These are phyloP conservation scores for Diadromus collaris DNA, from an alignment of 2,888 invertebrate genomes.

Conservation along the genomic window DNA sequence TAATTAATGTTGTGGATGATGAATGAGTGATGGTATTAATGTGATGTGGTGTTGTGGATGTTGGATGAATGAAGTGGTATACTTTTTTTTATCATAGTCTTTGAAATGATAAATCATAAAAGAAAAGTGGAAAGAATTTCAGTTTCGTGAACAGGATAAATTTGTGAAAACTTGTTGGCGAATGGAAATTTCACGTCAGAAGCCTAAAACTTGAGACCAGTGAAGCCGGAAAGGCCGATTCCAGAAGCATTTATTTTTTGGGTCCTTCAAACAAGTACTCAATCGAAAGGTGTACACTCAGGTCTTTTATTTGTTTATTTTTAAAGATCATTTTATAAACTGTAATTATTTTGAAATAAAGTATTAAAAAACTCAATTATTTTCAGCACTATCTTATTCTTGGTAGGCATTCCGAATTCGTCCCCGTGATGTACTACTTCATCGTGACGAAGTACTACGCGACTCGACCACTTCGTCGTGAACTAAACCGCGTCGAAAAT, in stretches of 20 bases:
- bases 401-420: not conserved
- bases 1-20: no score
- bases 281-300: no score
- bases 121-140: no score
- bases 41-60: no score
- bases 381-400: not conserved
- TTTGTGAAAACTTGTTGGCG: not conserved
- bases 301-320: no score
- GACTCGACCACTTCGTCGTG: conserved; percentile 14
- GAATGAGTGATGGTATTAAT: no score
- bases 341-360: not conserved
- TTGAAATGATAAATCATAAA: no score
- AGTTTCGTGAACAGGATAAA: not conserved
- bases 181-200: not conserved
- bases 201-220: not conserved
- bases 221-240: no score
- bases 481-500: conserved; percentile 21
- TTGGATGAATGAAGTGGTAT: no score
- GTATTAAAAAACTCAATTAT: no score
- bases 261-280: not conserved
- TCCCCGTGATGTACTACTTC: not conserved
- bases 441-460: not conserved
- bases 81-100: no score
- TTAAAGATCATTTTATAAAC: no score
- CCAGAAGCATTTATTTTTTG: not conserved